Evolutionary conservation across 2,888 invertebrate genomes (phyloP).

Genomic region (Agelastica alni): DNA sequence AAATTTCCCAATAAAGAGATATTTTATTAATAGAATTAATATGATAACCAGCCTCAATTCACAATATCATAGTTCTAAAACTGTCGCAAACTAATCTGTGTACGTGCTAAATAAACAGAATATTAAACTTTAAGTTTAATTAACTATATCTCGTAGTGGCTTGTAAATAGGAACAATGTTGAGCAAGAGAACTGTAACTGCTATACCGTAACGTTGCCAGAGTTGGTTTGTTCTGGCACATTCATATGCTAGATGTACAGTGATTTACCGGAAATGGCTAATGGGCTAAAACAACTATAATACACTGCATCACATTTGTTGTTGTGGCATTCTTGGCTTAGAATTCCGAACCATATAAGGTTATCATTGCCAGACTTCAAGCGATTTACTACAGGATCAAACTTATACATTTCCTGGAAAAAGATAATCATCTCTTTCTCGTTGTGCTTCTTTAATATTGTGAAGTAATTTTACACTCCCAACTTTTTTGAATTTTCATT

Average conservation of each 20-base stretch:
- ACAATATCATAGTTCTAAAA: no score
- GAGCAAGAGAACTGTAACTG: slow-evolving; percentile 9
- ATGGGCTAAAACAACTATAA: slow-evolving; percentile 3
- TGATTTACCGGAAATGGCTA: slow-evolving; percentile 11
- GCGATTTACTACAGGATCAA: no score
- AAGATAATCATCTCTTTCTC: no score
- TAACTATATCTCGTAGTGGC: slow-evolving; percentile 18
- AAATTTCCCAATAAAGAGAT: no score
- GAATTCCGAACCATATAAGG: not conserved
- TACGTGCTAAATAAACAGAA: not conserved
- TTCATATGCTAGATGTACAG: slow-evolving; percentile 17
- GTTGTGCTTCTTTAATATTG: no score
- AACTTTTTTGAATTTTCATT: no score
- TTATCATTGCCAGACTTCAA: not conserved
- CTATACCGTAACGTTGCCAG: slow-evolving; percentile 9
- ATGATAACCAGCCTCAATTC: no score
- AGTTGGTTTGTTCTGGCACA: slow-evolving; percentile 14
- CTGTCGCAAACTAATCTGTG: not conserved
- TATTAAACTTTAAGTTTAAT: slow-evolving; percentile 4
- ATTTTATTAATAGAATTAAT: no score
- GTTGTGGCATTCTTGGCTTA: not conserved
- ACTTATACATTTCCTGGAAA: no score
- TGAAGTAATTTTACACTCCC: no score
- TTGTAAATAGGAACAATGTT: slow-evolving; percentile 14
- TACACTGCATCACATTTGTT: slow-evolving; percentile 3